Conservation (phyloP, 2,888 invertebrate genomes). For the Cepaea hortensis region DNA sequence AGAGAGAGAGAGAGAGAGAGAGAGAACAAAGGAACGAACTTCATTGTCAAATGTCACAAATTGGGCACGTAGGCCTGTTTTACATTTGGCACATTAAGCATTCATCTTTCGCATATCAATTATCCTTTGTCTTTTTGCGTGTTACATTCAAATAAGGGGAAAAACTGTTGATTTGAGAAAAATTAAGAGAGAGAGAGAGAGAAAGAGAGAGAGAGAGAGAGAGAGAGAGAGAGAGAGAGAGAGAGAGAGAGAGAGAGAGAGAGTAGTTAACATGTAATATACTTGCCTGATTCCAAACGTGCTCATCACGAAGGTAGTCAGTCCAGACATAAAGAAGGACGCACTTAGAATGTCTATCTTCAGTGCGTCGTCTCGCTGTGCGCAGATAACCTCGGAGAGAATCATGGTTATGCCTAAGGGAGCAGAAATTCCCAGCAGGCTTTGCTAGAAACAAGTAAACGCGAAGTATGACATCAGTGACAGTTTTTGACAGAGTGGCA, state of each 20-base stretch:
- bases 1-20: too few species aligned
- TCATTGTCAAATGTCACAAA: too few species aligned
- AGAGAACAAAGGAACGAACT: too few species aligned
- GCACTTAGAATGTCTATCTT: conserved; percentile 61
- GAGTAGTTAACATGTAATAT: not conserved
- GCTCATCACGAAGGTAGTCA: conserved; percentile 62
- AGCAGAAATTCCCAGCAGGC: conserved; percentile 57
- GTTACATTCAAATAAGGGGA: too few species aligned
- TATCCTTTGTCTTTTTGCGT: too few species aligned
- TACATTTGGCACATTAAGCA: too few species aligned
- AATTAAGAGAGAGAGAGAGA: not conserved
- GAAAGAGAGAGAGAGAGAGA: not conserved
- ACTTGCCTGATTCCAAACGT: conserved; percentile 60
- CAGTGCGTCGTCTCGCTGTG: conserved; percentile 57
- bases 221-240: not conserved
- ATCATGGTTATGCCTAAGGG: conserved; percentile 59
- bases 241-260: too few species aligned
- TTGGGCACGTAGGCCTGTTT: too few species aligned
- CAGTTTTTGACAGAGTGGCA: too few species aligned
- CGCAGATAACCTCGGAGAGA: conserved; percentile 63
- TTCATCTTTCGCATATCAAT: too few species aligned
- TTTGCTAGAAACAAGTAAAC: conserved; percentile 56
- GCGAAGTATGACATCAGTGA: too few species aligned
- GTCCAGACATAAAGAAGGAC: conserved; percentile 62
- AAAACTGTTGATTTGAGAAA: too few species aligned